Evolutionary conservation across 2,888 invertebrate species (phyloP).

Genomic region (Alcis repandata): DNA sequence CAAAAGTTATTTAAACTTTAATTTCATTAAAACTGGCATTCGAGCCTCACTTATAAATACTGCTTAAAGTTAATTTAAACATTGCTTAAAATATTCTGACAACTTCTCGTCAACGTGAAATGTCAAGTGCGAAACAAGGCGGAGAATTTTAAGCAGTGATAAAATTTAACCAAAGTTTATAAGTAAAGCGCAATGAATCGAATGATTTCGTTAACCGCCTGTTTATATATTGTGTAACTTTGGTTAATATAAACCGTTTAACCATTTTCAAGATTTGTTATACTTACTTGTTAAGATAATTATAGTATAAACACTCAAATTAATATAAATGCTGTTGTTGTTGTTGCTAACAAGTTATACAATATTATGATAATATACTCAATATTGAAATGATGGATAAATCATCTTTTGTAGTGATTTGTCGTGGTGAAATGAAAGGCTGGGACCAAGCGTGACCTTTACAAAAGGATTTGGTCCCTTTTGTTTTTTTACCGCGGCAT

Average conservation of each 20-base stretch:
- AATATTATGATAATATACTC: slow-evolving; percentile 68
- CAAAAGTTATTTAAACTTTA: background rate
- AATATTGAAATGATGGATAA: slow-evolving; percentile 67
- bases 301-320: slow-evolving; percentile 73
- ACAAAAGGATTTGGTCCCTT: slow-evolving; percentile 43
- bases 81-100: too few relatives aligned
- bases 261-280: slow-evolving; percentile 66
- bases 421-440: slow-evolving; percentile 58
- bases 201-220: slow-evolving; percentile 28
- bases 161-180: too few relatives aligned
- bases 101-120: too few relatives aligned
- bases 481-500: slow-evolving; percentile 60
- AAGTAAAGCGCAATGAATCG: slow-evolving; percentile 24
- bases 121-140: too few relatives aligned
- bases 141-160: too few relatives aligned
- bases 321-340: slow-evolving; percentile 85
- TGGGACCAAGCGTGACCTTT: slow-evolving; percentile 43
- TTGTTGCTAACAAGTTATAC: slow-evolving; percentile 85
- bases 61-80: too few relatives aligned
- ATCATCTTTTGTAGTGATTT: slow-evolving; percentile 59
- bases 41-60: too few relatives aligned
- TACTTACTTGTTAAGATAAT: slow-evolving; percentile 67
- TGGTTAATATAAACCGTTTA: slow-evolving; percentile 39
- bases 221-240: slow-evolving; percentile 18
- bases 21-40: too few relatives aligned